phyloP scores from a whole-genome alignment of 2,797 vertebrate species.

The Intellagama lesueurii region DNA sequence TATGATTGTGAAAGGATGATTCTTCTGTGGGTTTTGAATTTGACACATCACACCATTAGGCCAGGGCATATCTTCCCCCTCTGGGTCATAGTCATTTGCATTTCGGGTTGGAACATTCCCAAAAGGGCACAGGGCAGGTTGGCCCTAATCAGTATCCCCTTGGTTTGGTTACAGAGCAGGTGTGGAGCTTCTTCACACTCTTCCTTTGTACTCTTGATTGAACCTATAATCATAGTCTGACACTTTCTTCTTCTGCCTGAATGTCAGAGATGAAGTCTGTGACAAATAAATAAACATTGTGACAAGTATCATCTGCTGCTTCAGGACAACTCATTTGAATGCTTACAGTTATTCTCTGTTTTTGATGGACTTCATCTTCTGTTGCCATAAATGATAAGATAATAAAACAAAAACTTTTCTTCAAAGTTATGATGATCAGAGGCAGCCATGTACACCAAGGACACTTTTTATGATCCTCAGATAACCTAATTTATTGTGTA shows the following conservation, averaged over 20 bases:
- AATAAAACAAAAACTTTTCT: constrained; percentile 17
- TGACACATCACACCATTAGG: no score
- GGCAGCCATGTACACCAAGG: constrained; percentile 28
- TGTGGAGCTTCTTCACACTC: no score
- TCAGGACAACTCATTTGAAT: constrained; percentile 47
- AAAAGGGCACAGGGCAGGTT: no score
- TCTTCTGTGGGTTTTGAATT: no score
- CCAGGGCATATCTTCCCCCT: no score
- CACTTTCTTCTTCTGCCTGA: background rate
- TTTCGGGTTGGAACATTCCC: no score
- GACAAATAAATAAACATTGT: background rate
- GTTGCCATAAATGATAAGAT: constrained; percentile 37
- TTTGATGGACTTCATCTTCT: constrained; percentile 48
- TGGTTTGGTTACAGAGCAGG: no score
- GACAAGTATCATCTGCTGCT: constrained; percentile 25
- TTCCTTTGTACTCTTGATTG: background rate
- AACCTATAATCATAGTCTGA: background rate
- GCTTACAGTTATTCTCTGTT: constrained; percentile 6
- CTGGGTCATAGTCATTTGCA: no score
- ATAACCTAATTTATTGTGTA: constrained; percentile 52
- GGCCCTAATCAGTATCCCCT: no score
- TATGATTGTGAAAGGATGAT: no score
- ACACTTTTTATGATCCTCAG: background rate
- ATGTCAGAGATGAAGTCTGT: background rate
- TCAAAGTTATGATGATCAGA: constrained; percentile 42